phyloP scores from a whole-genome alignment of 2,797 vertebrate genomes.

The Anguilla obscura region DNA sequence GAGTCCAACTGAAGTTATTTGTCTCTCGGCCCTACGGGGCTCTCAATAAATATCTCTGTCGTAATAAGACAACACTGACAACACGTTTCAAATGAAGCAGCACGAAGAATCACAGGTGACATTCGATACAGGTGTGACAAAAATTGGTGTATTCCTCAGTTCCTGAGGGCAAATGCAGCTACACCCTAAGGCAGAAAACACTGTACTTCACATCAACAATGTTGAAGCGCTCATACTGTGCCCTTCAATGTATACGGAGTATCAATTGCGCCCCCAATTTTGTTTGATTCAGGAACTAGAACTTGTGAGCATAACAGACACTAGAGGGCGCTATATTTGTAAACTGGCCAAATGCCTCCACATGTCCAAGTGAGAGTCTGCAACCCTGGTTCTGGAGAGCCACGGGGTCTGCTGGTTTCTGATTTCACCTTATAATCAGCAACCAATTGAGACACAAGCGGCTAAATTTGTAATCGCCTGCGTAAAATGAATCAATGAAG shows the following conservation, averaged over 20 bases:
- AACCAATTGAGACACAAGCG: not conserved
- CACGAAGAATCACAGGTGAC: not conserved
- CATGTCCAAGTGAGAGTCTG: not conserved
- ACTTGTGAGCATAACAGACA: not conserved
- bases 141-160: not conserved
- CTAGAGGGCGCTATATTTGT: slow-evolving; percentile 17
- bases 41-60: not conserved
- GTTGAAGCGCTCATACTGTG: not conserved
- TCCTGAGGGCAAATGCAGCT: not conserved
- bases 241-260: not conserved
- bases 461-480: not conserved
- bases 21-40: not conserved
- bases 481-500: not conserved
- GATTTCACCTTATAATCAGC: not conserved
- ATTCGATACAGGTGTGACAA: not conserved
- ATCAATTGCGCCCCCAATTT: not conserved
- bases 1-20: not conserved
- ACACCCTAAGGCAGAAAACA: not conserved
- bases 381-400: not conserved
- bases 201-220: not conserved
- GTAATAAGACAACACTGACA: not conserved
- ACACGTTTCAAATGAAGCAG: not conserved
- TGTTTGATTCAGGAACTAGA: not conserved
- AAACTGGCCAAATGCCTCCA: not conserved
- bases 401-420: not conserved